Evolutionary conservation across 1,140 invertebrate genomes (phyloP), one percentile per base, ranked within the genome.

Genomic region (Bombyx mandarina): DNA sequence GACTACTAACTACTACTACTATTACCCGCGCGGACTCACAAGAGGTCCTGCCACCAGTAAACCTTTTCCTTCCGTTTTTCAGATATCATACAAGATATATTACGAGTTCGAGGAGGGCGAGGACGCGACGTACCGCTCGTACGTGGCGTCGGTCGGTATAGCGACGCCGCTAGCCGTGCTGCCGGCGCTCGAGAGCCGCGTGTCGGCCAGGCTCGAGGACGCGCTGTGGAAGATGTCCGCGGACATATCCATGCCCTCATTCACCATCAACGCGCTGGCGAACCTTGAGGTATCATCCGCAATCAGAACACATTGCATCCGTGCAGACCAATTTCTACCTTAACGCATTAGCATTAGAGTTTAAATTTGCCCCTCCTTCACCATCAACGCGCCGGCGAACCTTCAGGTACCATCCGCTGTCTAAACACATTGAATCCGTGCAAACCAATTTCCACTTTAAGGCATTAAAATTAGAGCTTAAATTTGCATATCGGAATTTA

Each of bases 51-150:
- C 12, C 12, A 18, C 12, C 12, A 18, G 12, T 18, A 18, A 18
- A 18, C 12, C 26, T 35, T 35, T 35, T 35, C 26, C 26, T 1
- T 5, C 26, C 26, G 26, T 7, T 0, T 57, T 60, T 8, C 68
- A 89, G 85, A 86, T 84, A 65, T 88, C 84, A 6, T 73, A 76
- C 54, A 81, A 81, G 63, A 62, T 83, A 3, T 82, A 75, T 57
- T 88, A 86, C 65, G 78, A 83, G 61, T 68, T 75, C 52, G 83
- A 88, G 35, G 63, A 60, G 6, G 85, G 84, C 0, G 84, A 86
- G 45, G 79, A 88, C 60, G 79, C 85, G 8, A 77, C 82, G 2
- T 88, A 85, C 62, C 65, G 75, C 6, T 78, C 78, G 26, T 82
- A 86, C 57, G 45, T 77, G 3, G 81, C 75, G 5, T 73, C 75